Conservation (phyloP, 37 sponge, comb jelly and placozoan species). For the Agelas oroides region DNA sequence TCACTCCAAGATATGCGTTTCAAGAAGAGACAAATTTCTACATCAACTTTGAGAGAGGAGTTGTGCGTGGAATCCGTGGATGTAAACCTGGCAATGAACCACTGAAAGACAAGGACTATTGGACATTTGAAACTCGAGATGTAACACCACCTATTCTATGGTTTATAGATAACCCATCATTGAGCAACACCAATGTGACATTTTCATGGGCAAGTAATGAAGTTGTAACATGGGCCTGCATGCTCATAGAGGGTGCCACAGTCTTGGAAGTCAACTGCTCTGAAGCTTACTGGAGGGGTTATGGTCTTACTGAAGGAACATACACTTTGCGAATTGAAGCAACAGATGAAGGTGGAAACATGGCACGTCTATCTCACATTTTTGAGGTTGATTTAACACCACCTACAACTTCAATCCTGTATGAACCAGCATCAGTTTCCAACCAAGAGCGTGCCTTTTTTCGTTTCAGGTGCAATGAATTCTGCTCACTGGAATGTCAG, state of each 20-base stretch:
- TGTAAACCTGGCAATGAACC: conserved; percentile 57
- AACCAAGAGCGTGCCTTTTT: conserved; percentile 1
- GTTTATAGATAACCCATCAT: conserved; percentile 3
- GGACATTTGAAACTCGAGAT: conserved; percentile 51
- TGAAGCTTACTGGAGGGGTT: conserved; percentile 33
- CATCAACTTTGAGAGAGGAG: conserved; percentile 31
- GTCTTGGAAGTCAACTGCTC: conserved; percentile 19
- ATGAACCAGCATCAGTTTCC: conserved; percentile 2
- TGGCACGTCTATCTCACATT: conserved; percentile 10
- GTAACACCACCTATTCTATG: conserved; percentile 36
- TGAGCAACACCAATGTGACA: conserved; percentile 32
- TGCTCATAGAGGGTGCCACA: background rate
- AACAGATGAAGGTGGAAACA: conserved; percentile 42
- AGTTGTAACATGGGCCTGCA: conserved; percentile 27
- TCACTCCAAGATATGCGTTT: conserved; percentile 21
- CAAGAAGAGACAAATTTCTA: conserved; percentile 21
- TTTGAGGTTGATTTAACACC: conserved; percentile 48
- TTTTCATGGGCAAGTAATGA: conserved; percentile 37
- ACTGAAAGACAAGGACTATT: conserved; percentile 21
- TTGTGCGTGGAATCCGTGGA: conserved; percentile 25
- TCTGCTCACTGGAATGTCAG: conserved; percentile 19
- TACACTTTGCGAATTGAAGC: conserved; percentile 6
- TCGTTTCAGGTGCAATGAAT: conserved; percentile 19
- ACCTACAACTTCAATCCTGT: conserved; percentile 1
- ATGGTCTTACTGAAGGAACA: conserved; percentile 18